Conservation (phyloP, 2,797 vertebrate genomes). For the Odontamblyopus rebecca region DNA sequence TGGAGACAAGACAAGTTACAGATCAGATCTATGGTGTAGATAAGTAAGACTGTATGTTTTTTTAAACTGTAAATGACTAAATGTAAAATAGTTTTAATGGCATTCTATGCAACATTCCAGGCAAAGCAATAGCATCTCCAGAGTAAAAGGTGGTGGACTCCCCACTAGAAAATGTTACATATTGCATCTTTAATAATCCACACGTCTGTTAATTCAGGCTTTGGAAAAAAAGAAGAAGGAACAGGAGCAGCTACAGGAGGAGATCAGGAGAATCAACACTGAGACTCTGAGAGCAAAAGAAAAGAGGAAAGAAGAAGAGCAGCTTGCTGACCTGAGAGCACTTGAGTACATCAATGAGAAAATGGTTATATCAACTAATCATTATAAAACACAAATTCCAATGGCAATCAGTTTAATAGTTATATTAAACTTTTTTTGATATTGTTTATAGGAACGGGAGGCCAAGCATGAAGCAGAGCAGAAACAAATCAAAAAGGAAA, state of each 20-base stretch:
- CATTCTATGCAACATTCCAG: no score
- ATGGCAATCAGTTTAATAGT: background rate
- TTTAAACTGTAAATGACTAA: no score
- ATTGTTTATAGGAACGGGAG: constrained; percentile 78
- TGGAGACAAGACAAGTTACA: no score
- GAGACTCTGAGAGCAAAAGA: constrained; percentile 77
- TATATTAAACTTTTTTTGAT: background rate
- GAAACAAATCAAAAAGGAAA: constrained; percentile 79
- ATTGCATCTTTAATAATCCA: no score
- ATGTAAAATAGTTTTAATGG: no score
- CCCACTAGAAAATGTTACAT: no score
- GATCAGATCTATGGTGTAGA: no score
- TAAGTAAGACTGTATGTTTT: no score
- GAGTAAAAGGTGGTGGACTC: no score
- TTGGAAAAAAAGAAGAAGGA: constrained; percentile 76
- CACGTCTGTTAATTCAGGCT: constrained; percentile 63
- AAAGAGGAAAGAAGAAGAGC: constrained; percentile 78
- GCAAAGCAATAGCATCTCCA: no score
- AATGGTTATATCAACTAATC: constrained; percentile 70
- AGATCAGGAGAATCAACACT: constrained; percentile 79
- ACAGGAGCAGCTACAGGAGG: constrained; percentile 75
- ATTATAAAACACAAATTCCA: background rate
- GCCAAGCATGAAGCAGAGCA: constrained; percentile 84
- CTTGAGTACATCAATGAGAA: constrained; percentile 83
- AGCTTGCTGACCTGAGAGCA: constrained; percentile 71